These are phyloP conservation scores for Chrysopilus asiliformis DNA, from an alignment of 2,888 invertebrate species.

Conservation along the genomic window DNA sequence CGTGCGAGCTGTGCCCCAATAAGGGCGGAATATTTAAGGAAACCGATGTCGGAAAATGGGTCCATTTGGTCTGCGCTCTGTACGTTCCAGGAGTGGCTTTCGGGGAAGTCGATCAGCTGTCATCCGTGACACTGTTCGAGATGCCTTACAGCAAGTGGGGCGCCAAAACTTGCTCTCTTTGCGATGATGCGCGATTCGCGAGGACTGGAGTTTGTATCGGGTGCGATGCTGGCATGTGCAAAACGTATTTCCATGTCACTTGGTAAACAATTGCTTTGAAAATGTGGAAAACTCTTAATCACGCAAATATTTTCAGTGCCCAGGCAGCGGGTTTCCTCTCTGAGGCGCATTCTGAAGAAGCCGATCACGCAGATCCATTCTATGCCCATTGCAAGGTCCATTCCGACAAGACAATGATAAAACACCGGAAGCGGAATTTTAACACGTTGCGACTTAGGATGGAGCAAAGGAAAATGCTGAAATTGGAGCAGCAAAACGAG, in stretches of 20 bases:
- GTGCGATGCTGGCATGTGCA: slow-evolving; percentile 98
- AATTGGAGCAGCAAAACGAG: slow-evolving; percentile 21
- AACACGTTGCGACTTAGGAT: slow-evolving; percentile 70
- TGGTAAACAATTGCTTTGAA: too few relatives aligned
- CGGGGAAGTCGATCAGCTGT: slow-evolving; percentile 83
- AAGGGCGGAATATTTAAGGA: slow-evolving; percentile 86
- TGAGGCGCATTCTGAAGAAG: slow-evolving; percentile 82
- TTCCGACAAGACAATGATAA: slow-evolving; percentile 78
- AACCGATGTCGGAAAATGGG: slow-evolving; percentile 96
- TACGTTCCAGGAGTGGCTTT: slow-evolving; percentile 97
- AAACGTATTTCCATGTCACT: slow-evolving; percentile 93
- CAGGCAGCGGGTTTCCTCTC: slow-evolving; percentile 86
- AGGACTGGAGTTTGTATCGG: slow-evolving; percentile 91
- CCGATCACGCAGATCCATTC: slow-evolving; percentile 89
- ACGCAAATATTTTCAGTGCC: slow-evolving; percentile 52
- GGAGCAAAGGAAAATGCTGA: slow-evolving; percentile 45
- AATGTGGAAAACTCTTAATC: too few relatives aligned
- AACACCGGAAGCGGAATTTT: slow-evolving; percentile 70
- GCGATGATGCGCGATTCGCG: slow-evolving; percentile 74
- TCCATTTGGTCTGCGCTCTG: slow-evolving; percentile 92
- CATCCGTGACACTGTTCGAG: slow-evolving; percentile 88
- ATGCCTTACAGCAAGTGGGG: slow-evolving; percentile 98
- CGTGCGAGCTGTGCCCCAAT: slow-evolving; percentile 93
- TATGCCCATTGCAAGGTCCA: slow-evolving; percentile 94
- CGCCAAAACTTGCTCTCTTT: slow-evolving; percentile 78